These are phyloP conservation scores for Endomychus coccineus DNA, from an alignment of 2,888 invertebrate species.

Conservation along the genomic window DNA sequence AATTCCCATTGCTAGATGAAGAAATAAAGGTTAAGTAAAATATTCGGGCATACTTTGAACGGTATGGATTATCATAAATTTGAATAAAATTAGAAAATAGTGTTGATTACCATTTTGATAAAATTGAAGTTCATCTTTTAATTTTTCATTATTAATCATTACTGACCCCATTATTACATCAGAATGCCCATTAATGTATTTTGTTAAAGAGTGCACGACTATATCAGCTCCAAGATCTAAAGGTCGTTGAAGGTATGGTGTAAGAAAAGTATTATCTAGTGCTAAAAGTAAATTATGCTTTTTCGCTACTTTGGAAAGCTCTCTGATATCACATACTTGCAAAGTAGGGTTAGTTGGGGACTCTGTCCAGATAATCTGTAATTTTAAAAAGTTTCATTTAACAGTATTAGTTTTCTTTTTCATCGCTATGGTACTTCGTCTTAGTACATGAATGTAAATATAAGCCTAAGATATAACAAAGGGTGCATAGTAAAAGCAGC, in stretches of 20 bases:
- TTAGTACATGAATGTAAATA: too few species aligned
- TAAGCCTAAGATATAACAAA: too few species aligned
- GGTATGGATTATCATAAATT: background rate
- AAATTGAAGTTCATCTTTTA: conserved; percentile 69
- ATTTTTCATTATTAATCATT: conserved; percentile 62
- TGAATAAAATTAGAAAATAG: background rate
- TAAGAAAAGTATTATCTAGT: conserved; percentile 92
- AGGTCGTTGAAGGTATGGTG: conserved; percentile 86
- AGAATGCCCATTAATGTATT: conserved; percentile 97
- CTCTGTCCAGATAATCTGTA: conserved; percentile 84
- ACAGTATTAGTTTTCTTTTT: too few species aligned
- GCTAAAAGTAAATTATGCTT: conserved; percentile 59
- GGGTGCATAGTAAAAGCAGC: too few species aligned
- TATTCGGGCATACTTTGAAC: background rate
- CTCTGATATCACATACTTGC: conserved; percentile 81
- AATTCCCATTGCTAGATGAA: conserved; percentile 67
- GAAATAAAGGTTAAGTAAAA: too few species aligned
- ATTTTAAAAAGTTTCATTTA: background rate
- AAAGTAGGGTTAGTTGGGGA: conserved; percentile 93
- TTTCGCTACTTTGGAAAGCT: conserved; percentile 57
- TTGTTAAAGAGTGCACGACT: conserved; percentile 86
- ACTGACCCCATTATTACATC: conserved; percentile 96
- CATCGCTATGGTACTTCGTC: too few species aligned
- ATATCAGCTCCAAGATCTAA: conserved; percentile 86
- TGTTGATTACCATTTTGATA: conserved; percentile 70